Conservation (phyloP, 2,888 invertebrate genomes). For the Diaphora mendica region DNA sequence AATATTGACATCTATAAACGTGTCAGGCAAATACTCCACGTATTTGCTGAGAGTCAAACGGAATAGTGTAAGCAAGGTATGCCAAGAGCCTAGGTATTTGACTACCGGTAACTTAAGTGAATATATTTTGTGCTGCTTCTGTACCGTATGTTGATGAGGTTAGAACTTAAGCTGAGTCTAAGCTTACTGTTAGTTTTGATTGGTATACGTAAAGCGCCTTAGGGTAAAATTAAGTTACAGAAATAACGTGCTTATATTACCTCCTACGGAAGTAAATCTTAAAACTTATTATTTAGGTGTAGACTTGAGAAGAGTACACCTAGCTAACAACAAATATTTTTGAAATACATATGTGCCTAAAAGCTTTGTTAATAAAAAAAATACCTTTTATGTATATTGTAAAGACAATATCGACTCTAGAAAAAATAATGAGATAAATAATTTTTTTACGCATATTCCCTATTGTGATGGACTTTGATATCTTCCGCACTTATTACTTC, state of each 20-base stretch:
- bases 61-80: conserved; percentile 48
- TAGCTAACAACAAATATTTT: too few relatives aligned
- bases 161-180: conserved; percentile 5
- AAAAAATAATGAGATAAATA: too few relatives aligned
- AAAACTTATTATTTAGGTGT: too few relatives aligned
- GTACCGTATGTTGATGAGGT: conserved; percentile 9
- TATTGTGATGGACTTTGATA: too few relatives aligned
- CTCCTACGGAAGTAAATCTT: background rate
- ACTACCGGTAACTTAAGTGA: conserved; percentile 30
- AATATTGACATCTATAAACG: conserved; percentile 64
- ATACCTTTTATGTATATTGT: too few relatives aligned
- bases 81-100: conserved; percentile 44
- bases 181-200: background rate
- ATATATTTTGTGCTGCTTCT: conserved; percentile 25
- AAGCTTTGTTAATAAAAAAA: too few relatives aligned
- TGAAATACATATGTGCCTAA: too few relatives aligned
- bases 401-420: too few relatives aligned
- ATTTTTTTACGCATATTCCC: too few relatives aligned
- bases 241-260: background rate
- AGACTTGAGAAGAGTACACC: too few relatives aligned
- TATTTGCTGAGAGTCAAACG: conserved; percentile 42
- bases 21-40: conserved; percentile 51
- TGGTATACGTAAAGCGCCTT: background rate
- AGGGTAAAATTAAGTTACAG: background rate
- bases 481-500: too few relatives aligned